phyloP scores from a whole-genome alignment of 2,888 invertebrate species.

The Apomyelois bistriatella region DNA sequence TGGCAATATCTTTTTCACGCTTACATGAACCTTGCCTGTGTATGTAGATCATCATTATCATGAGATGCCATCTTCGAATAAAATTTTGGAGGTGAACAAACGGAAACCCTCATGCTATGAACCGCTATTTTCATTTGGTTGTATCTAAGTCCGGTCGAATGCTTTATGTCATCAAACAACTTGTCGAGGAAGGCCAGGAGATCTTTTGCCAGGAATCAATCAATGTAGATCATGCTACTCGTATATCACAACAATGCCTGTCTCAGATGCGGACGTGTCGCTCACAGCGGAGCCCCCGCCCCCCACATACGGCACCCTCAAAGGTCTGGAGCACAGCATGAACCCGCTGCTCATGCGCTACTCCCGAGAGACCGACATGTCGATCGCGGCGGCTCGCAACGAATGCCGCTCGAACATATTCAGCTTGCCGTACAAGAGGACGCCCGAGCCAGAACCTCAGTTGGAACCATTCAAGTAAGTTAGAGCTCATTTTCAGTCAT shows the following conservation, averaged over 20 bases:
- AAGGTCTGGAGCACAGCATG: constrained; percentile 94
- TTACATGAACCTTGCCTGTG: too few relatives aligned
- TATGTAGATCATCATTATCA: too few relatives aligned
- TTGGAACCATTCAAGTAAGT: constrained; percentile 85
- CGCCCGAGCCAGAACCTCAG: constrained; percentile 70
- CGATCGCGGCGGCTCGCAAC: constrained; percentile 88
- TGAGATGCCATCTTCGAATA: too few relatives aligned
- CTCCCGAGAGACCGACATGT: constrained; percentile 93
- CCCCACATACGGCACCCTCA: constrained; percentile 88
- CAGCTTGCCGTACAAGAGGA: constrained; percentile 72
- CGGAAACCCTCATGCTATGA: too few relatives aligned
- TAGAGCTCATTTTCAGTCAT: not conserved
- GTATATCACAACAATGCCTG: not conserved
- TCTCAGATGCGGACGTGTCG: constrained; percentile 66
- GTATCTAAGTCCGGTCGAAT: too few relatives aligned
- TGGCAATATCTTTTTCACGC: too few relatives aligned
- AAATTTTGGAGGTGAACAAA: too few relatives aligned
- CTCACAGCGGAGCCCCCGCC: constrained; percentile 82
- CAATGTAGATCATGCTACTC: too few relatives aligned
- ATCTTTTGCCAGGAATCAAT: too few relatives aligned
- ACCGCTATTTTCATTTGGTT: too few relatives aligned
- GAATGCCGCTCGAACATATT: constrained; percentile 91
- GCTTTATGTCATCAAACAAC: too few relatives aligned
- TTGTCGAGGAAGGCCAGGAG: too few relatives aligned
- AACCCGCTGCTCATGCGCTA: constrained; percentile 95